phyloP scores from a whole-genome alignment of 2,797 vertebrate species.

The Botia kubotai region DNA sequence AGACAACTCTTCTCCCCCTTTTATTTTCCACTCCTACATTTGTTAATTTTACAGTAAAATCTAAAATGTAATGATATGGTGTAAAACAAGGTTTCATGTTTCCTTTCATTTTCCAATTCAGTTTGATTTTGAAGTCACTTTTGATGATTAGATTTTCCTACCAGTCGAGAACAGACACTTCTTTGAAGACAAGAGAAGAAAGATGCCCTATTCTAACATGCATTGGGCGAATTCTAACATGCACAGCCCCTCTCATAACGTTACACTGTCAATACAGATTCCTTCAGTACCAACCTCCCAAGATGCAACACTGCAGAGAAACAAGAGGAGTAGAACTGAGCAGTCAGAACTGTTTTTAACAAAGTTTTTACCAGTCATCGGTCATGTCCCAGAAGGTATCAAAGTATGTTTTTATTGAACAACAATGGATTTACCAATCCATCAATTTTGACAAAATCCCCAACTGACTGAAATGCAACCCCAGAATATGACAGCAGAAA shows the following conservation, averaged over 20 bases:
- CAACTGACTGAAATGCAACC: not conserved
- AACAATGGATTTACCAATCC: conserved; percentile 24
- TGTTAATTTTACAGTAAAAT: not conserved
- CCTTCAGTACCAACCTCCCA: not conserved
- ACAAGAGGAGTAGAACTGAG: not conserved
- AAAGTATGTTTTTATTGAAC: conserved; percentile 28
- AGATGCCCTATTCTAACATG: conserved; percentile 8
- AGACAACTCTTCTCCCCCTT: not conserved
- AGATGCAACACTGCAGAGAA: conserved; percentile 10
- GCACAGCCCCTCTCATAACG: not conserved
- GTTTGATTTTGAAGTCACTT: conserved; percentile 13
- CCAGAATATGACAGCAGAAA: conserved; percentile 5
- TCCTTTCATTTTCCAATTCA: conserved; percentile 11
- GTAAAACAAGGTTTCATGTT: not conserved
- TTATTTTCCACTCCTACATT: not conserved
- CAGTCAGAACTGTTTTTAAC: not conserved
- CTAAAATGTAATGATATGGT: not conserved
- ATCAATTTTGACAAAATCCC: conserved; percentile 24
- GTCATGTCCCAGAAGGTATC: conserved; percentile 33
- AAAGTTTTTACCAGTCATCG: conserved; percentile 8
- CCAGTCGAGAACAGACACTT: conserved; percentile 19
- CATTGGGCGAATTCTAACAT: not conserved
- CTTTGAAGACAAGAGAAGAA: conserved; percentile 2
- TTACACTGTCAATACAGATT: not conserved
- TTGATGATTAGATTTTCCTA: conserved; percentile 5